Evolutionary conservation across 2,797 vertebrate genomes (phyloP).

Genomic region (Epinephelus malabaricus): DNA sequence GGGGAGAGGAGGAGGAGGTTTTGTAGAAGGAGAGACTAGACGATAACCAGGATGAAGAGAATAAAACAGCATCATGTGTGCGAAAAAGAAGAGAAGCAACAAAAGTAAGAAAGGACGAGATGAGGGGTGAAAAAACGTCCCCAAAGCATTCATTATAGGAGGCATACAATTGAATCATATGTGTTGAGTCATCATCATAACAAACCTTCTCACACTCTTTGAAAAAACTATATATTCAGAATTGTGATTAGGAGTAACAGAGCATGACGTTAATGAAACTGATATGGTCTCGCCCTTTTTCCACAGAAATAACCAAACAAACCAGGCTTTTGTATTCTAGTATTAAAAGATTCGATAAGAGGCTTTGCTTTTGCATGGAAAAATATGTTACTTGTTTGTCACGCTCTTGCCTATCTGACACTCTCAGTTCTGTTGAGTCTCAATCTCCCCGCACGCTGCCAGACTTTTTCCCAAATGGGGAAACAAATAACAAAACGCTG

Average conservation of each 20-base stretch:
- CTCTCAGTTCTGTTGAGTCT: constrained; percentile 68
- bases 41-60: not conserved
- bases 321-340: constrained; percentile 3
- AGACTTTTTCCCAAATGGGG: constrained; percentile 49
- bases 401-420: constrained; percentile 55
- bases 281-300: not conserved
- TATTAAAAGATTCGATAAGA: constrained; percentile 24
- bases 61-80: not conserved
- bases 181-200: not conserved
- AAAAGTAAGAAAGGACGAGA: not conserved
- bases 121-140: not conserved
- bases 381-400: constrained; percentile 59
- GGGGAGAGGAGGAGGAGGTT: not conserved
- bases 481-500: constrained; percentile 58
- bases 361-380: constrained; percentile 34
- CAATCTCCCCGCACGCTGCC: constrained; percentile 58
- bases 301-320: constrained; percentile 18
- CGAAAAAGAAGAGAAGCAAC: not conserved
- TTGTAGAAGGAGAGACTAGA: not conserved
- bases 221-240: not conserved
- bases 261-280: not conserved
- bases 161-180: not conserved
- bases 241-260: constrained; percentile 2
- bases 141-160: not conserved
- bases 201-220: not conserved